These are phyloP conservation scores for Acrobasis repandana DNA, from an alignment of 2,888 invertebrate species.

Conservation along the genomic window DNA sequence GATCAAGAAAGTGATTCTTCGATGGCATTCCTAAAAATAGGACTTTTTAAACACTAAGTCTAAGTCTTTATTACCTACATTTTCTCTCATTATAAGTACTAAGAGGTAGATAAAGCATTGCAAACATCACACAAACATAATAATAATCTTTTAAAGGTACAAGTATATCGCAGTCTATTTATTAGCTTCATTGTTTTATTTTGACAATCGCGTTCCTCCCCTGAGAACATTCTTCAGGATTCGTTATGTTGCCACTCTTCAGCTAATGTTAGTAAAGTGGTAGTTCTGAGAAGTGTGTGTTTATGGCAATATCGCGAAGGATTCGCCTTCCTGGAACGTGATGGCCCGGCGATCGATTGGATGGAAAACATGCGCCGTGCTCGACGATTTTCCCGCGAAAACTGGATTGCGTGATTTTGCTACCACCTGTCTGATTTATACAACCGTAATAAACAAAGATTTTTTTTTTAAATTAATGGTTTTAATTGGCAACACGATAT, in stretches of 20 bases:
- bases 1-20: no score
- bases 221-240: constrained; percentile 35
- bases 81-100: no score
- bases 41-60: no score
- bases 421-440: background rate
- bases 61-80: no score
- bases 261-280: background rate
- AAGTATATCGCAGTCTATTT: background rate
- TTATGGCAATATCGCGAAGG: constrained; percentile 3
- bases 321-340: constrained; percentile 13
- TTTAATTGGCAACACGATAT: no score
- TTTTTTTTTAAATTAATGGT: no score
- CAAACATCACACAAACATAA: constrained; percentile 19
- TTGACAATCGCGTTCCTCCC: background rate
- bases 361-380: constrained; percentile 55
- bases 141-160: background rate
- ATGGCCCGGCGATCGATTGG: constrained; percentile 45
- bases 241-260: constrained; percentile 35
- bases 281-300: background rate
- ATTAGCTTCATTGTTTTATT: background rate
- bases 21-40: no score
- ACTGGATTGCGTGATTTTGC: constrained; percentile 21
- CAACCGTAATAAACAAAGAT: no score
- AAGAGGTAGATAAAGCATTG: no score
- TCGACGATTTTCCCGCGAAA: constrained; percentile 50